These are phyloP conservation scores for Myiotriccus ornatus DNA, from an alignment of 2,797 vertebrate genomes.

Conservation along the genomic window DNA sequence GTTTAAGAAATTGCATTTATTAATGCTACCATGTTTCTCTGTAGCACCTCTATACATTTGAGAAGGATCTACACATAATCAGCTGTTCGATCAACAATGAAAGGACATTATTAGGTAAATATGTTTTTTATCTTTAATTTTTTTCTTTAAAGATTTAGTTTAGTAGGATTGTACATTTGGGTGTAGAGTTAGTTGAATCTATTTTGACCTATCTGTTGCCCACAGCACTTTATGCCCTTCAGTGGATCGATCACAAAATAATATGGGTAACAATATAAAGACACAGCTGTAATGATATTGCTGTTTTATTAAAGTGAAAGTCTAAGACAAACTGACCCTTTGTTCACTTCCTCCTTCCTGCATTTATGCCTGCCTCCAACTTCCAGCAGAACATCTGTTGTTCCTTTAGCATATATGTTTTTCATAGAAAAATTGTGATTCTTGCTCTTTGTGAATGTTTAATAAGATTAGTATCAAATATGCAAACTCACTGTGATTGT, in stretches of 20 bases:
- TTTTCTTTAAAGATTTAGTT: background rate
- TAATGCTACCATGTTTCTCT: constrained; percentile 21
- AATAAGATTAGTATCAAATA: background rate
- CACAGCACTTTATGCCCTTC: background rate
- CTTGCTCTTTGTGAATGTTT: background rate
- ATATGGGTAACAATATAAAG: background rate
- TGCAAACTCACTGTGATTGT: background rate
- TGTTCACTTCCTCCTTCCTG: background rate
- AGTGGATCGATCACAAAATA: background rate
- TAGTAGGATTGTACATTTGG: background rate
- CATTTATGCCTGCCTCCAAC: background rate
- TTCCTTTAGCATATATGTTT: background rate
- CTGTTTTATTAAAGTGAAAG: background rate
- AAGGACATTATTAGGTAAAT: constrained; percentile 90
- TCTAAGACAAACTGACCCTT: background rate
- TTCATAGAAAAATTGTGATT: background rate
- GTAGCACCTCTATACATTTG: constrained; percentile 92
- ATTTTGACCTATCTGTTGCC: background rate
- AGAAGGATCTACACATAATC: constrained; percentile 87
- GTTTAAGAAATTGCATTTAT: background rate
- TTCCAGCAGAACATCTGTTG: background rate
- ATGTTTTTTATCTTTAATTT: background rate
- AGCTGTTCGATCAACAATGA: constrained; percentile 93
- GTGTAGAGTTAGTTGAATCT: background rate
- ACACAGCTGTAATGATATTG: background rate